Evolutionary conservation across 2,888 invertebrate species (phyloP).

Genomic region (Xylophagus ater): DNA sequence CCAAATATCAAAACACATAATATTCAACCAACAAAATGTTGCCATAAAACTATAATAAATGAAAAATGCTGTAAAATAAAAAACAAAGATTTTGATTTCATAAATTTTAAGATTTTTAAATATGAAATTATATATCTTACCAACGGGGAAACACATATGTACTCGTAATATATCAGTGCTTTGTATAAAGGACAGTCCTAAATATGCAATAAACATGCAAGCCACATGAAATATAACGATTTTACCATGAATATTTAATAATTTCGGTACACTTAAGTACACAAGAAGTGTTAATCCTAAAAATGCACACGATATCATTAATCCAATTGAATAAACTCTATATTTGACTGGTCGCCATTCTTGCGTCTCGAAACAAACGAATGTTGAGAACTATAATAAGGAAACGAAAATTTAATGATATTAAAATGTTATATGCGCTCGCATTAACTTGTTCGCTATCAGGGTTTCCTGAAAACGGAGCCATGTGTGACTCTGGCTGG

Average conservation of each 20-base stretch:
- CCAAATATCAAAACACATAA: conserved; percentile 75
- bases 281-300: conserved; percentile 53
- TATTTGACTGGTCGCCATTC: conserved; percentile 32
- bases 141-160: conserved; percentile 42
- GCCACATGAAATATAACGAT: conserved; percentile 59
- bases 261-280: conserved; percentile 51
- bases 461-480: no score
- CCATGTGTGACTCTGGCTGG: no score
- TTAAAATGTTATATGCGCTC: no score
- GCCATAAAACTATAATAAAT: conserved; percentile 58
- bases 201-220: conserved; percentile 53
- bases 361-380: conserved; percentile 33
- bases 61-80: conserved; percentile 46
- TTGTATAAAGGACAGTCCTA: conserved; percentile 49
- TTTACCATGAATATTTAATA: conserved; percentile 62
- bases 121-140: conserved; percentile 32
- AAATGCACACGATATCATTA: conserved; percentile 53
- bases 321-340: conserved; percentile 35
- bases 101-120: not conserved
- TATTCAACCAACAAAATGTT: conserved; percentile 65
- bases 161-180: conserved; percentile 37
- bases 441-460: no score
- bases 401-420: no score
- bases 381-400: no score
- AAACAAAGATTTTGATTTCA: not conserved